Percentiles rank a stretch among this genome's conserved stretches.
Evolutionary conservation across 2,797 vertebrate species (phyloP).

Genomic region (Chaunax sp.): DNA sequence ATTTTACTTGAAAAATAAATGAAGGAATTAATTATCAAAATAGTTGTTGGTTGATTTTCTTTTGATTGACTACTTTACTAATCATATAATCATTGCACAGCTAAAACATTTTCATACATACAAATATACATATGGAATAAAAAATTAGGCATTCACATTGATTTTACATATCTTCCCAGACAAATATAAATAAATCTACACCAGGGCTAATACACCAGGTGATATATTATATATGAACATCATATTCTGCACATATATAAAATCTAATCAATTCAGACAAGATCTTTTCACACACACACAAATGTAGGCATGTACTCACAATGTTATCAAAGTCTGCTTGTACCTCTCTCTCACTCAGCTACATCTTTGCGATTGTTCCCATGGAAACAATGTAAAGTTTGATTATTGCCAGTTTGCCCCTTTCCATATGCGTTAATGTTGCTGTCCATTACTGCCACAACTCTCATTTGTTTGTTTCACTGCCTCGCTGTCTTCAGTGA

Average conservation of each 20-base stretch:
- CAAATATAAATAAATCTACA: too few relatives aligned
- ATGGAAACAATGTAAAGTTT: conserved; percentile 60
- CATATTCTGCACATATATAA: neutral
- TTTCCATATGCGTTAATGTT: conserved; percentile 35
- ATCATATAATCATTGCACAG: neutral
- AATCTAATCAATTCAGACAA: neutral
- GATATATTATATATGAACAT: neutral
- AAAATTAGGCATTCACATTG: too few relatives aligned
- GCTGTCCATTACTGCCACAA: conserved; percentile 22
- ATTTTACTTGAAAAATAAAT: neutral
- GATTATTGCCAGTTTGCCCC: conserved; percentile 46
- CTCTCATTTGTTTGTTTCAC: neutral
- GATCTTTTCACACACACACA: neutral
- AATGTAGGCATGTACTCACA: conserved; percentile 2
- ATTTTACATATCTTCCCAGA: neutral
- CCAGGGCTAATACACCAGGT: neutral
- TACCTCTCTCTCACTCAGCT: conserved; percentile 31
- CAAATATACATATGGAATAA: too few relatives aligned
- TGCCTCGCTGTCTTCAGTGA: neutral
- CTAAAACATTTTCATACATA: neutral
- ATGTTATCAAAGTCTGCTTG: conserved; percentile 21
- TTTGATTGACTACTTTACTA: neutral
- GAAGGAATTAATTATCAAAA: neutral
- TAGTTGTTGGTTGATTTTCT: neutral
- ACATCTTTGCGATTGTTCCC: conserved; percentile 45